Evolutionary conservation across 2,797 vertebrate genomes (phyloP).

Genomic region (Harpagifer antarcticus): DNA sequence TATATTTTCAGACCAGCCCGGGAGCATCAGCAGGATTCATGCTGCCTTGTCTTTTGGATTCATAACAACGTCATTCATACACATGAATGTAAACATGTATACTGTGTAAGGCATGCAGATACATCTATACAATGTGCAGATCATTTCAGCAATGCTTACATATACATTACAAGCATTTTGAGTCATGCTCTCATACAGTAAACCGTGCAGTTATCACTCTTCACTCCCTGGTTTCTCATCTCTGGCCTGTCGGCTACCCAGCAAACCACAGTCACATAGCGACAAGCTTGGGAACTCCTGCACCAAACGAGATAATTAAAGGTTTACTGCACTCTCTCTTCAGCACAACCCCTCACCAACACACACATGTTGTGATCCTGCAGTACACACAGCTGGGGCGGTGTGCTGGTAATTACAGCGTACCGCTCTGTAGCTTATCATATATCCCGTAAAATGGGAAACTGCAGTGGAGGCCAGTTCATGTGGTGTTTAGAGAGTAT

Average conservation of each 20-base stretch:
- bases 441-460: constrained; percentile 60
- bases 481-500: constrained; percentile 38
- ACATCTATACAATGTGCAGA: neutral
- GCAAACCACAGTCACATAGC: constrained; percentile 47
- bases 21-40: constrained; percentile 20
- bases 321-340: constrained; percentile 53
- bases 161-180: neutral
- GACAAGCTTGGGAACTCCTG: constrained; percentile 62
- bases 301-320: constrained; percentile 72
- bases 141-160: constrained; percentile 21
- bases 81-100: neutral
- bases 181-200: neutral
- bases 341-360: constrained; percentile 14
- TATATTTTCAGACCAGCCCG: constrained; percentile 44
- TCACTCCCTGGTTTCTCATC: constrained; percentile 21
- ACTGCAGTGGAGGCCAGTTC: constrained; percentile 38
- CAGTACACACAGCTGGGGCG: constrained; percentile 47
- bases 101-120: neutral
- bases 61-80: constrained; percentile 14
- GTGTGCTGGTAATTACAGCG: constrained; percentile 65
- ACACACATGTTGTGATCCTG: constrained; percentile 16
- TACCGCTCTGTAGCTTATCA: constrained; percentile 52
- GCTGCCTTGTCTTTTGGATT: constrained; percentile 13
- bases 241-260: constrained; percentile 29
- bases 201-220: neutral